Evolutionary conservation across 1,140 invertebrate species (phyloP), one percentile per base, ranked within the genome.

Genomic region (Oryzaephilus surinamensis): DNA sequence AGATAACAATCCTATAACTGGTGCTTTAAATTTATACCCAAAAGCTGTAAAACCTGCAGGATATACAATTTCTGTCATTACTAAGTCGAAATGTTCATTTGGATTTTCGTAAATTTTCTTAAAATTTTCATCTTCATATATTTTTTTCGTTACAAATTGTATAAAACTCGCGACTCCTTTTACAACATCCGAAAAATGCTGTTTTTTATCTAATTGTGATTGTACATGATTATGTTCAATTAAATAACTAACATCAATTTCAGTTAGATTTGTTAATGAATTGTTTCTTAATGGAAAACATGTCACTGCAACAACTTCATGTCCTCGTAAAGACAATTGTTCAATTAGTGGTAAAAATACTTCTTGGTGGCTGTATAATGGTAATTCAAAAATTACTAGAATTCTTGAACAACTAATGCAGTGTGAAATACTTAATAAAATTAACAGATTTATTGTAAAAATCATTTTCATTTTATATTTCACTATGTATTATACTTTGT

Each of bases 231-330:
- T 24, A 14, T 13, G 7, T 11, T 29, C 27, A 6, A 36, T 36
- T 4, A 19, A 20, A 19, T 17, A 29, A 18, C 29, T 30, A 3
- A 46, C 16, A 24, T 50, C 37, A 26, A 50, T 46, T 43, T 42
- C 43, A 11, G 32, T 42, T 8, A 40, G 39, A 13, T 46, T 50
- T 3, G 18, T 40, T 2, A 41, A 31, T 8, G 2, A 23, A 3
- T 38, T 39, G n/a, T 40, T 32, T 12, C 45, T 50, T 20, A 32
- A 27, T 7, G 54, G 60, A 32, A 48, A 36, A 5, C 32, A 36
- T 2, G 58, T 57, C 3, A 61, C 50, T 2, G 59, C 31, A 3
- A 54, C 60, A 0, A 66, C 39, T 18, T 64, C 39, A 32, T 66
- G 64, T 6, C 63, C 63, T 30, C 53, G 48, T 2, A 45, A 26